Base-by-base conservation (phyloP, 1,140 invertebrate species). In the Plutomurus gul region DNA sequence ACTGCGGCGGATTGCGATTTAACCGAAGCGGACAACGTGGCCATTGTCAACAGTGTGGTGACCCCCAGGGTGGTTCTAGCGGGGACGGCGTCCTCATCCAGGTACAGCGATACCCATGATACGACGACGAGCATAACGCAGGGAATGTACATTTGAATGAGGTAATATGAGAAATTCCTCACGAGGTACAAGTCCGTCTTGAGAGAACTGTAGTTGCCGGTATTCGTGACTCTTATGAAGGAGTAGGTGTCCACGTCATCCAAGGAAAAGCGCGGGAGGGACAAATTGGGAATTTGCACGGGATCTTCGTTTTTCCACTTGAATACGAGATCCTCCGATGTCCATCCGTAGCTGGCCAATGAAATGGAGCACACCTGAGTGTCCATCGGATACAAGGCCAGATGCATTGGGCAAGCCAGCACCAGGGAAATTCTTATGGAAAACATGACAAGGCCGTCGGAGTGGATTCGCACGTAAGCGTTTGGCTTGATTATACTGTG, bases 401-500 rank as follows among this genome's bases (percentile, higher is more conserved):
- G 51, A 46, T 16, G 1, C 76, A 77, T 77, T 1, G 76, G 76
- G 20, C 60, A 77, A 4, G 51, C 11, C 10, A 70, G 22, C 1
- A 37, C 46, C 16, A 77, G n/a, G 8, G 56, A 25, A 20, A 72
- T 47, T 49, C 76, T 43, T 3, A 49, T 97, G 89, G 95, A 97
- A 89, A 97, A 98, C 74, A 98, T 90, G 83, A 98, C 96, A 47
- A 93, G 93, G 76, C 96, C 96, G 84, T 96, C 91, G 43, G 96
- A 95, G 88, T 96, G 96, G 85, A 98, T 98, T 82, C 96, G 89
- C 85, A 98, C 96, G 89, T 98, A 96, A 75, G 98, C 94, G 87
- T 98, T 97, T 70, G 95, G 95, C 93, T 96, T 95, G 85, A 97
- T 96, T 86, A 98, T 98, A 86, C 96, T 95, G 87, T 98, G 96